These are phyloP conservation scores for Gymnocypris eckloni DNA, from an alignment of 2,797 vertebrate species.

Conservation along the genomic window DNA sequence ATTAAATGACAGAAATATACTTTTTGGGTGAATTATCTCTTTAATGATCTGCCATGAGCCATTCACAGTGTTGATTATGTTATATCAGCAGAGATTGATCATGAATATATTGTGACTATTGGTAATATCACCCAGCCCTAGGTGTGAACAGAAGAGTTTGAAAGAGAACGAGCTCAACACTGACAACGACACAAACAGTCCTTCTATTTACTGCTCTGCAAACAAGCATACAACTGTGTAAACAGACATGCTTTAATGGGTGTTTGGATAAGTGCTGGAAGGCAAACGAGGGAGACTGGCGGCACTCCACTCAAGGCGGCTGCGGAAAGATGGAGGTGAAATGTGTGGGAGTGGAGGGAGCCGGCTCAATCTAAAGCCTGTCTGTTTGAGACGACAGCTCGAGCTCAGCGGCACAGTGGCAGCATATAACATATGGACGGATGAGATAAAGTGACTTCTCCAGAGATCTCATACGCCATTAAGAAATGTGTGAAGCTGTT, in stretches of 20 bases:
- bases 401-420: constrained; percentile 25
- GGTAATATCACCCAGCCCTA: not conserved
- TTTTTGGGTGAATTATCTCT: not conserved
- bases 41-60: not conserved
- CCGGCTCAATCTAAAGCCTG: constrained; percentile 29
- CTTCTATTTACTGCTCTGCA: constrained; percentile 48
- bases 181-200: constrained; percentile 40
- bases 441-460: constrained; percentile 47
- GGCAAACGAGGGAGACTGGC: constrained; percentile 17
- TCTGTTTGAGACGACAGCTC: constrained; percentile 35
- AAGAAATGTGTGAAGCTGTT: constrained; percentile 42
- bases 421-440: constrained; percentile 39
- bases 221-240: constrained; percentile 54
- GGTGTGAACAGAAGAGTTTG: not conserved
- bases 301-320: constrained; percentile 10
- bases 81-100: not conserved
- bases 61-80: not conserved
- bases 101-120: not conserved
- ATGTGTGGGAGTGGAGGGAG: constrained; percentile 29
- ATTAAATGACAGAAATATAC: not conserved
- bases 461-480: constrained; percentile 49
- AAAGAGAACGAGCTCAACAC: not conserved
- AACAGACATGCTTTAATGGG: constrained; percentile 49
- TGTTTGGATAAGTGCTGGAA: constrained; percentile 27
- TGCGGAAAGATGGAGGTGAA: constrained; percentile 24